Conservation (phyloP, 2,888 invertebrate genomes). For the Pyrrhopygopsis socrates region DNA sequence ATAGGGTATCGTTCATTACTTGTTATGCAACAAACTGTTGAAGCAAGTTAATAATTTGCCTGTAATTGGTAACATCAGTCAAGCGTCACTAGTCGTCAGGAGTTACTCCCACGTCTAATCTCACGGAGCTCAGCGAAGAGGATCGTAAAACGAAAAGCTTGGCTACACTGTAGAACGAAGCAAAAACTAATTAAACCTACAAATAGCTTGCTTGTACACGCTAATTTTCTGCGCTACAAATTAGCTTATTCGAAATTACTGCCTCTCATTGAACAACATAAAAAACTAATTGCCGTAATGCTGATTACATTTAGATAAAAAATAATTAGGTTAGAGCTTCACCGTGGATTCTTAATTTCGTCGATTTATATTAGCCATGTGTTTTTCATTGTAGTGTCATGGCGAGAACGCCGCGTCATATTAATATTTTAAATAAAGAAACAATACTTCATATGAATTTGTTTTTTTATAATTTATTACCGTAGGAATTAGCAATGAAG, state of each 20-base stretch:
- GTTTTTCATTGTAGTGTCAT: too few species aligned
- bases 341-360: background rate
- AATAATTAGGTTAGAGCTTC: background rate
- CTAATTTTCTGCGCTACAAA: conserved; percentile 20
- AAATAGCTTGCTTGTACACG: conserved; percentile 8
- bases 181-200: conserved; percentile 40
- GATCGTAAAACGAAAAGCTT: conserved; percentile 36
- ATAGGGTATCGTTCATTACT: conserved; percentile 51
- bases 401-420: too few species aligned
- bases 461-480: too few species aligned
- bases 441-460: too few species aligned
- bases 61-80: conserved; percentile 93
- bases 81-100: conserved; percentile 92
- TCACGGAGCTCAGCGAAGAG: conserved; percentile 64
- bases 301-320: background rate
- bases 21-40: conserved; percentile 41
- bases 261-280: background rate
- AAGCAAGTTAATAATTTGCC: conserved; percentile 90
- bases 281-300: conserved; percentile 10
- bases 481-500: too few species aligned
- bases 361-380: background rate
- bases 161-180: conserved; percentile 38
- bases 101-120: conserved; percentile 91
- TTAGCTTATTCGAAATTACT: background rate
- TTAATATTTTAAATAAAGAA: too few species aligned